Evolutionary conservation across 2,888 invertebrate species (phyloP).

Genomic region (Pheosia gnoma): DNA sequence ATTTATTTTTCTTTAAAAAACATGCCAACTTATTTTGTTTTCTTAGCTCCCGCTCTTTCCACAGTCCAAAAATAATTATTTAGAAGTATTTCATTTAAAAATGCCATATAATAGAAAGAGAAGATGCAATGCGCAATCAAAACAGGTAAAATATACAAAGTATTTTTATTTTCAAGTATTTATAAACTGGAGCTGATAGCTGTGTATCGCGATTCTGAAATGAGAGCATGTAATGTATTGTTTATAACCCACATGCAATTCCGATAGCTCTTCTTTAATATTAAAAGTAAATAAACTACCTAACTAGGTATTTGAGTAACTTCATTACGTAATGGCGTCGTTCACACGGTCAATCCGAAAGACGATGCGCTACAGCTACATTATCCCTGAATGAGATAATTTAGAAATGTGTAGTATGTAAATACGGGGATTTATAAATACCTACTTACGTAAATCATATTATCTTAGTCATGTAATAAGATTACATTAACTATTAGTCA

Average conservation of each 20-base stretch:
- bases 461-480: too few species aligned
- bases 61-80: background rate
- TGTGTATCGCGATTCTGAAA: background rate
- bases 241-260: background rate
- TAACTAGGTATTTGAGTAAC: too few species aligned
- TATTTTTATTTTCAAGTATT: background rate
- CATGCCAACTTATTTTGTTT: background rate
- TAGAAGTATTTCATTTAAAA: background rate
- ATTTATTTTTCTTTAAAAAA: too few species aligned
- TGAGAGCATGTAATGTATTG: background rate
- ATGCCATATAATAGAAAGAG: slow-evolving; percentile 3
- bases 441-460: too few species aligned
- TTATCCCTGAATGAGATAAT: too few species aligned
- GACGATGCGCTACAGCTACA: too few species aligned
- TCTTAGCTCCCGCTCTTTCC: background rate
- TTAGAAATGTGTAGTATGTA: too few species aligned
- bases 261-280: background rate
- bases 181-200: background rate
- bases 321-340: too few species aligned
- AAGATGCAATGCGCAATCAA: background rate
- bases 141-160: slow-evolving; percentile 2
- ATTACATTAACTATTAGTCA: too few species aligned
- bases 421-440: too few species aligned
- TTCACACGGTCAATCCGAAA: too few species aligned
- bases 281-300: too few species aligned